phyloP scores from a whole-genome alignment of 2,797 vertebrate genomes.

The Tiaroga cobitis region DNA sequence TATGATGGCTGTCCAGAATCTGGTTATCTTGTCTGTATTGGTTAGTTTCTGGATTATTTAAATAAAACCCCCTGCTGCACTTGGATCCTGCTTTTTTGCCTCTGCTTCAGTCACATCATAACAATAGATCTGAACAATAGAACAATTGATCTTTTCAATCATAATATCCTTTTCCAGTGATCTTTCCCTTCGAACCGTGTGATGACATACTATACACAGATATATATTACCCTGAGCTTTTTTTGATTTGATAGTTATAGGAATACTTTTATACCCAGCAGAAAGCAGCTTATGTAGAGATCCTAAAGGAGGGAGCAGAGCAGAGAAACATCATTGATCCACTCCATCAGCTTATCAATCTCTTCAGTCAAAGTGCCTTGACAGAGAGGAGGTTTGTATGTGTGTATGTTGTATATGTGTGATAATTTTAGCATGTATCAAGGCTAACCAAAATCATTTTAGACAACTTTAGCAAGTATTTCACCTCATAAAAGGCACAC shows the following conservation, averaged over 20 bases:
- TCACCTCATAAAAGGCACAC: neutral
- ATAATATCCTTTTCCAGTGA: neutral
- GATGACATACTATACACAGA: neutral
- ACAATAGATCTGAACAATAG: no score
- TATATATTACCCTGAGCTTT: neutral
- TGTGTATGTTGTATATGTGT: neutral
- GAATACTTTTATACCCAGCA: slow-evolving; percentile 58
- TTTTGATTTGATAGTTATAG: slow-evolving; percentile 14
- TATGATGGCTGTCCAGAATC: no score
- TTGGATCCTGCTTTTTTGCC: no score
- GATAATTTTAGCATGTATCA: neutral
- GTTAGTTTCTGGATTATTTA: no score
- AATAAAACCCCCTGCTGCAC: no score
- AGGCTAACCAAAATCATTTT: neutral
- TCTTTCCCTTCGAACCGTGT: neutral
- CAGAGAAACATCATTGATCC: slow-evolving; percentile 84
- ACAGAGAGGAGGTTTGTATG: slow-evolving; percentile 86
- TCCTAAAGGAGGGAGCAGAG: slow-evolving; percentile 57
- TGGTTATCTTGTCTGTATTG: no score
- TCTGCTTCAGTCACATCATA: no score
- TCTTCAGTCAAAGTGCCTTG: slow-evolving; percentile 90
- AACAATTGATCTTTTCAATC: neutral
- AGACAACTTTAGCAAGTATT: neutral
- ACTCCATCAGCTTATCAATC: slow-evolving; percentile 91
- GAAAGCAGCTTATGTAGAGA: slow-evolving; percentile 67